Evolutionary conservation across 2,797 vertebrate genomes (phyloP).

Genomic region (Oreortyx pictus): DNA sequence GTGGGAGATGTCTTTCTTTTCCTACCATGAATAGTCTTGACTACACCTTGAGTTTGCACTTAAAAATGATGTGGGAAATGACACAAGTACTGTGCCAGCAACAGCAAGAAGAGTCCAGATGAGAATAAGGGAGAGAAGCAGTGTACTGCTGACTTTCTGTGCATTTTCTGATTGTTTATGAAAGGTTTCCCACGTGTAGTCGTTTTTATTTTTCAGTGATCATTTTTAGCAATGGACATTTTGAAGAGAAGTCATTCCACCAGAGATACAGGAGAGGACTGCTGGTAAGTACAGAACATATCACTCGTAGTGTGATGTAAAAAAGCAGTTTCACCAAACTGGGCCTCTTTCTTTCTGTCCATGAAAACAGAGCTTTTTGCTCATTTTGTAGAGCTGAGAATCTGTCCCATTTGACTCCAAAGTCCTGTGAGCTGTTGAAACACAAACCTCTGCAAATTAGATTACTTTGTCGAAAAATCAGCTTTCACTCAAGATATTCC

Average conservation of each 20-base stretch:
- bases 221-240: background rate
- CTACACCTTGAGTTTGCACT: background rate
- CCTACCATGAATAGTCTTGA: background rate
- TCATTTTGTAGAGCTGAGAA: background rate
- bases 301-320: background rate
- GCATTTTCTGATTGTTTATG: background rate
- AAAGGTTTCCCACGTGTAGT: background rate
- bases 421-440: background rate
- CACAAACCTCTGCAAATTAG: conserved; percentile 2
- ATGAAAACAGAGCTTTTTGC: background rate
- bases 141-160: background rate
- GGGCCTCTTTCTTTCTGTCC: background rate
- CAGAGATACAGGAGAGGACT: background rate
- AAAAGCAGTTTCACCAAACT: background rate
- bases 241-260: background rate
- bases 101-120: background rate
- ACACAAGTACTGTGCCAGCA: background rate
- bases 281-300: background rate
- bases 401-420: background rate
- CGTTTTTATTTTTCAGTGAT: background rate
- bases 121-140: background rate
- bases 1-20: background rate
- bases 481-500: conserved; percentile 11
- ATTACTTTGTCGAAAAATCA: background rate
- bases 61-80: background rate